phyloP scores from a whole-genome alignment of 1,140 invertebrate species.

The Apolygus lucorum region DNA sequence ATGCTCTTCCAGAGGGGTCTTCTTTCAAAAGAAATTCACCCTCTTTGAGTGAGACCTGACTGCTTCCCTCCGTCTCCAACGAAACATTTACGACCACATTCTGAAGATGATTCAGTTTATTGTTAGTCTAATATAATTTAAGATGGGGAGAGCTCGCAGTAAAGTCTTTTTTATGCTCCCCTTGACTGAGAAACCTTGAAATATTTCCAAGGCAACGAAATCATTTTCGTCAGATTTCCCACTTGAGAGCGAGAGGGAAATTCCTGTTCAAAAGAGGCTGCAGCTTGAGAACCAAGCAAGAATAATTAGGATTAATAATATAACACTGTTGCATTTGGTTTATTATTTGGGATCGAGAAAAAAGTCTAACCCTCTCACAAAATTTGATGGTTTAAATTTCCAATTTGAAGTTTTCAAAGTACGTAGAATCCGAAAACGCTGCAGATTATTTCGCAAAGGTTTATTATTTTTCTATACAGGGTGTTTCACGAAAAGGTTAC shows the following conservation, averaged over 20 bases:
- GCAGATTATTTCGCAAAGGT: too few relatives aligned
- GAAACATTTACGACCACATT: constrained; percentile 9
- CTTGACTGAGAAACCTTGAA: neutral
- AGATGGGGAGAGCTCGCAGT: constrained; percentile 1
- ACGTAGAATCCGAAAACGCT: too few relatives aligned
- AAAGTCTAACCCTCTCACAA: too few relatives aligned
- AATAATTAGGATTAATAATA: too few relatives aligned
- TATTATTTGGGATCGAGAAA: too few relatives aligned
- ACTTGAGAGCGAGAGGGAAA: neutral
- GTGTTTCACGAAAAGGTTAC: too few relatives aligned
- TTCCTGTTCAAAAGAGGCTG: too few relatives aligned
- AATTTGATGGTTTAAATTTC: too few relatives aligned
- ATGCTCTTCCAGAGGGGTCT: neutral
- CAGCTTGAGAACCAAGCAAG: too few relatives aligned
- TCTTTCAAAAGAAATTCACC: constrained; percentile 8
- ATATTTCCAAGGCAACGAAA: neutral
- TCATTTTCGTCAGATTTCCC: neutral
- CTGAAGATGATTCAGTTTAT: constrained; percentile 15
- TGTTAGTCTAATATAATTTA: constrained; percentile 15
- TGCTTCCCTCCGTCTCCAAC: neutral
- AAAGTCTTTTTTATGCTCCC: constrained; percentile 13
- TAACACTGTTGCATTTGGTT: too few relatives aligned
- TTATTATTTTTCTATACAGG: too few relatives aligned
- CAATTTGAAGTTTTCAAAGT: too few relatives aligned
- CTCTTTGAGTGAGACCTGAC: neutral